Evolutionary conservation across 2,888 invertebrate species (phyloP), one percentile per base, ranked within the genome.

Genomic region (Melikaiella ostensackeni): DNA sequence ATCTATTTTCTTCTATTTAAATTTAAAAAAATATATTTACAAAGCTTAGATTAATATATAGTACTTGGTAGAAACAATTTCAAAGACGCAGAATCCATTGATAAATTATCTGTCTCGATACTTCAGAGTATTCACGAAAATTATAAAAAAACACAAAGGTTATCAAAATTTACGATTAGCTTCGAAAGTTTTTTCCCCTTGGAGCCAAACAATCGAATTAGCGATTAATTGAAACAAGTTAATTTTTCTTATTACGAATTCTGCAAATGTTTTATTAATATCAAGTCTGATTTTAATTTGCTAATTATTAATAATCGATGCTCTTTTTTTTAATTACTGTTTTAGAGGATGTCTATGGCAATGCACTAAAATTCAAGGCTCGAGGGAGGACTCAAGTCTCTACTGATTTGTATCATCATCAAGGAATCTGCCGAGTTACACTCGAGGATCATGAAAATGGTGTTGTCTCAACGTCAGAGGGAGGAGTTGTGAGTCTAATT

Each of bases 401-500:
- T 86, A 84, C 86, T 81, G 82, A 84, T 84, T 84, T 77, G 81
- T 78, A 84, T 89, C 84, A 81, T 85, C 85, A 82, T 84, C 85
- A 85, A 88, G 85, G 87, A 88, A 88, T 87, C 85, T 88, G 86
- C 87, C 84, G 87, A 85, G 85, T 88, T 82, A 88, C 81, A 89
- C 83, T 86, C 93, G 90, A 93, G 93, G 94, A 95, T 94, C 93
- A 97, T 97, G 98, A 98, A 97, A 97, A 99, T 99, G 98, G 98
- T 98, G 95, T 95, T 99, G 95, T 98, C 98, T 93, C 98, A 98
- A 95, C 97, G 98, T 94, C 98, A 99, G 96, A 97, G 98, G 95
- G 99, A 99, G 95, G 98, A 99, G 96, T 96, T 99, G 99, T 98
- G 93, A 98, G 98, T 97, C 78, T 21, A 42, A 9, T 50, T 33